Evolutionary conservation across 2,797 vertebrate species (phyloP).

Genomic region (Eurystomus glaucurus): DNA sequence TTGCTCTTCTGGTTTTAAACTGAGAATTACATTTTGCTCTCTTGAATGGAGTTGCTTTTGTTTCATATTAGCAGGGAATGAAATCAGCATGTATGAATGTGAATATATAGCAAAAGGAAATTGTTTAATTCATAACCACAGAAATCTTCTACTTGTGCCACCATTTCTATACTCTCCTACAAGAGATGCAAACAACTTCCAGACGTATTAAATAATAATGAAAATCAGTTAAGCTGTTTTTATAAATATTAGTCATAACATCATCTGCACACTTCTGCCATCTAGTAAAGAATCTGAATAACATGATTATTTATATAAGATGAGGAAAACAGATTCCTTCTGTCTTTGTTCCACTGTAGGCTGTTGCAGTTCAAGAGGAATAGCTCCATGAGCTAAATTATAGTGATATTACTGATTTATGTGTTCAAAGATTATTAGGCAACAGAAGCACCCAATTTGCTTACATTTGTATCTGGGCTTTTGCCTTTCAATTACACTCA

Average conservation of each 20-base stretch:
- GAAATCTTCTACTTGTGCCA: background rate
- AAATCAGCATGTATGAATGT: background rate
- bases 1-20: background rate
- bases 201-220: background rate
- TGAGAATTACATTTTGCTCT: background rate
- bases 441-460: background rate
- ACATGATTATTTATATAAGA: background rate
- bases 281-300: background rate
- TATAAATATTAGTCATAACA: background rate
- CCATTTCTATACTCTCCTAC: background rate
- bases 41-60: background rate
- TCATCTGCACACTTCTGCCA: background rate
- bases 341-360: background rate
- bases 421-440: background rate
- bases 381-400: background rate
- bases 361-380: background rate
- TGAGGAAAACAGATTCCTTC: background rate
- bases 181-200: background rate
- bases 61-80: background rate
- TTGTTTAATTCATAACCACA: conserved; percentile 4
- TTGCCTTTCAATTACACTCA: background rate
- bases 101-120: background rate
- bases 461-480: background rate
- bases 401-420: background rate
- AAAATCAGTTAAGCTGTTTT: background rate